A percentile compares a stretch with the other conserved stretches of the same genome.
phyloP scores from a whole-genome alignment of 37 sponge, comb jelly and placozoan genomes.

The Spongilla lacustris region DNA sequence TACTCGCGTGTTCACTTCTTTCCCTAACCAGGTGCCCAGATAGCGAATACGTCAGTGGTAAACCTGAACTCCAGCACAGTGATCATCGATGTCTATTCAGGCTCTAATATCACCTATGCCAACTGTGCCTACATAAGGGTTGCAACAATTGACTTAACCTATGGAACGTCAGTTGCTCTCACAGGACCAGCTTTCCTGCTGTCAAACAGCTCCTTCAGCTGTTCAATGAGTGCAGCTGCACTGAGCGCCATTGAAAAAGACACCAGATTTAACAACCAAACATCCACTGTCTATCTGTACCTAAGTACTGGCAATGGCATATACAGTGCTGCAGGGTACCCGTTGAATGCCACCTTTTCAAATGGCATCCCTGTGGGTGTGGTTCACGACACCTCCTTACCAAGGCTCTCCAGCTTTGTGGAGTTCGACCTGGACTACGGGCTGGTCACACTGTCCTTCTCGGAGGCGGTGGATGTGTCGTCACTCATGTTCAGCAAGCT shows the following conservation, averaged over 20 bases:
- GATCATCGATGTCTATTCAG: background rate
- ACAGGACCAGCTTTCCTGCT: background rate
- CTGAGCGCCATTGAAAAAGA: background rate
- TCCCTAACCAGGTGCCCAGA: background rate
- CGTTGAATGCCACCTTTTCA: background rate
- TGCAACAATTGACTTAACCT: background rate
- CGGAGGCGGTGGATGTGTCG: slow-evolving; percentile 73
- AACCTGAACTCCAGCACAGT: background rate
- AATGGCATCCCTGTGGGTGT: background rate
- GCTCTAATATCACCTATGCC: background rate
- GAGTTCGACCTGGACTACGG: slow-evolving; percentile 75
- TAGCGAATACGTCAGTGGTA: background rate
- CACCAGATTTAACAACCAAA: background rate
- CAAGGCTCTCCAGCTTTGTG: slow-evolving; percentile 53
- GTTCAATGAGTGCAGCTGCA: background rate
- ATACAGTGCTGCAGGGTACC: background rate
- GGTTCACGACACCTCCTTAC: slow-evolving; percentile 24
- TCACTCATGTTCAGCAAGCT: slow-evolving; percentile 66
- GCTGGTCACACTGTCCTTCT: slow-evolving; percentile 66
- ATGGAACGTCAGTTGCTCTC: background rate
- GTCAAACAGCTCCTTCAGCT: background rate
- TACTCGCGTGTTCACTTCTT: too few species aligned
- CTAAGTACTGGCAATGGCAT: background rate
- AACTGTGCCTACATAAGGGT: background rate
- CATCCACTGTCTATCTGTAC: background rate